Conservation (phyloP, 2,888 invertebrate species). For the Troides helena region DNA sequence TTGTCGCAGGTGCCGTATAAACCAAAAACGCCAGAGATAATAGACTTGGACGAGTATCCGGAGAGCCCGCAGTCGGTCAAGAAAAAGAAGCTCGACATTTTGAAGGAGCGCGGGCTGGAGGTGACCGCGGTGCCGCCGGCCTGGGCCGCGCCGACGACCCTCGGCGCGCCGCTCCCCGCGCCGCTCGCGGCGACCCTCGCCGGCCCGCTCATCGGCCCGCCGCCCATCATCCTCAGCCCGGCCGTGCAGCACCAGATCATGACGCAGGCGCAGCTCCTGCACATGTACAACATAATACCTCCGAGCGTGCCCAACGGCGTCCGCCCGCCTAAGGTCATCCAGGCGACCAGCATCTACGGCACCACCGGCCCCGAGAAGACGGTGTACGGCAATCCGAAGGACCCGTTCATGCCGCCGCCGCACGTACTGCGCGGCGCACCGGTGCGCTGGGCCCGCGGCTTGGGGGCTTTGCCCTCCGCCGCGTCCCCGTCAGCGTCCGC, state of each 20-base stretch:
- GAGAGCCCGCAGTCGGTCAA: conserved; percentile 74
- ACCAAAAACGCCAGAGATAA: conserved; percentile 83
- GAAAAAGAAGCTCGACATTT: conserved; percentile 86
- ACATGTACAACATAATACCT: conserved; percentile 65
- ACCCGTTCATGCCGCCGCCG: conserved; percentile 80
- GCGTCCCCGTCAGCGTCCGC: conserved; percentile 76
- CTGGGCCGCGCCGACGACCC: conserved; percentile 44
- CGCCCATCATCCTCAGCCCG: conserved; percentile 56
- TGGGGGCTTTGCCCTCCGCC: conserved; percentile 50
- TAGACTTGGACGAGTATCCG: conserved; percentile 81
- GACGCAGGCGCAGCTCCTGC: conserved; percentile 72
- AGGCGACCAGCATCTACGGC: conserved; percentile 83
- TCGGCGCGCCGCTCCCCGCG: conserved; percentile 31
- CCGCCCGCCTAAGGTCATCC: conserved; percentile 77
- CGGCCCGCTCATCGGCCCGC: conserved; percentile 41
- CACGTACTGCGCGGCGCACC: conserved; percentile 72
- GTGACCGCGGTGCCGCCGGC: conserved; percentile 83
- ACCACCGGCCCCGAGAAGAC: conserved; percentile 79
- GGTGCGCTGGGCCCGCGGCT: conserved; percentile 34
- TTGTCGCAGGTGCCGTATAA: conserved; percentile 76
- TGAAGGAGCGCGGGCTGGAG: conserved; percentile 87
- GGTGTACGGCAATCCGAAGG: conserved; percentile 87
- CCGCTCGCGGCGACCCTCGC: conserved; percentile 24
- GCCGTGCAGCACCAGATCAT: conserved; percentile 70
- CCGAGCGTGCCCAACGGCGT: conserved; percentile 54